Conservation (phyloP, 1,140 invertebrate species). For the Drosophila elegans region DNA sequence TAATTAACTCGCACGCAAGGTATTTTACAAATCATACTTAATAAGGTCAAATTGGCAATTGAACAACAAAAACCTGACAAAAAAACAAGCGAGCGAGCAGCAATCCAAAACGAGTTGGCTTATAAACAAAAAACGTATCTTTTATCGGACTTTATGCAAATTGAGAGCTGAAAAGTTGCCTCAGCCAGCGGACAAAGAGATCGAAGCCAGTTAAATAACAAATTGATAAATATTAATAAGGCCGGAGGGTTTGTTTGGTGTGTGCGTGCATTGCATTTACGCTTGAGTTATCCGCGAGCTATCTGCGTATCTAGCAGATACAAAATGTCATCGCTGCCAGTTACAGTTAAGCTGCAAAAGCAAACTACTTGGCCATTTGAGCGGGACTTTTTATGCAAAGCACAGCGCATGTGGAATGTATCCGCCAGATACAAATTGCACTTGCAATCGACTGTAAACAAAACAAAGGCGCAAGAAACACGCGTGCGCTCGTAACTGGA, state of each 20-base stretch:
- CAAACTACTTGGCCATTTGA: constrained; percentile 45
- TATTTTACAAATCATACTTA: constrained; percentile 58
- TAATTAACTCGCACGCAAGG: constrained; percentile 61
- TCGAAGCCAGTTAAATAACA: constrained; percentile 77
- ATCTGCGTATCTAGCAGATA: constrained; percentile 46
- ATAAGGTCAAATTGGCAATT: constrained; percentile 72
- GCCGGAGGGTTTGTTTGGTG: constrained; percentile 29
- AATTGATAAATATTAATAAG: constrained; percentile 80
- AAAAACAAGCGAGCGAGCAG: constrained; percentile 20
- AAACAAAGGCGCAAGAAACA: constrained; percentile 68
- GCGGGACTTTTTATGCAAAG: constrained; percentile 58
- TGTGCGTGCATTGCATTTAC: constrained; percentile 54
- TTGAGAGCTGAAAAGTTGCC: constrained; percentile 37
- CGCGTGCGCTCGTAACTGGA: constrained; percentile 63
- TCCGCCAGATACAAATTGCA: constrained; percentile 69
- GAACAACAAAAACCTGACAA: constrained; percentile 16
- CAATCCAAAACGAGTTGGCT: constrained; percentile 29
- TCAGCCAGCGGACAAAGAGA: constrained; percentile 53
- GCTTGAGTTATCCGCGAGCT: constrained; percentile 10
- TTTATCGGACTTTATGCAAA: constrained; percentile 44
- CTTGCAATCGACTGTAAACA: constrained; percentile 74
- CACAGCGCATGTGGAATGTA: constrained; percentile 53
- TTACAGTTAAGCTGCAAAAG: constrained; percentile 40
- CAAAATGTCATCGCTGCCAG: constrained; percentile 49
- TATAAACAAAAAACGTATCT: constrained; percentile 38